Conservation (phyloP, 1,140 invertebrate genomes). For the Pteromalus puparum region DNA sequence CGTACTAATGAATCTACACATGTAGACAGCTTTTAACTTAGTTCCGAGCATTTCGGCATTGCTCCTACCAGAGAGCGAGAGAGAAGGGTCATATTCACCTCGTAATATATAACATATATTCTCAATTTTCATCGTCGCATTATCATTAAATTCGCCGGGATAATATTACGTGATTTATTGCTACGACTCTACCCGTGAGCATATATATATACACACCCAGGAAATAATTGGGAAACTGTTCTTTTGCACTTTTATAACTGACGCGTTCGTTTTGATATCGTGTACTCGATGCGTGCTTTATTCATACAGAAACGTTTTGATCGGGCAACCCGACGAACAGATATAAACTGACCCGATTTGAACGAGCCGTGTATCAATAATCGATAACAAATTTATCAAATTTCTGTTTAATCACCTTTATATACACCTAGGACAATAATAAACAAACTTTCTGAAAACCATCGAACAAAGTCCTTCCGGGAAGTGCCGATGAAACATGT, state of each 20-base stretch:
- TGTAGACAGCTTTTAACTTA: constrained; percentile 47
- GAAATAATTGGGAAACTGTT: constrained; percentile 24
- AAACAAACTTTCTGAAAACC: too few relatives aligned
- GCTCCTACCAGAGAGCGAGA: background rate
- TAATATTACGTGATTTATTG: constrained; percentile 32
- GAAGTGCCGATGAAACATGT: too few relatives aligned
- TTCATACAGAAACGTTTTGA: background rate
- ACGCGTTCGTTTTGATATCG: too few relatives aligned
- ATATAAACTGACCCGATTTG: background rate
- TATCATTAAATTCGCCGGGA: constrained; percentile 27
- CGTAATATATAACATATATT: background rate
- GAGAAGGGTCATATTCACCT: constrained; percentile 9
- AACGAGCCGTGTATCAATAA: background rate
- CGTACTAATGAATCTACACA: constrained; percentile 51
- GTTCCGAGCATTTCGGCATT: constrained; percentile 27
- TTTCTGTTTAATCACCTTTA: background rate
- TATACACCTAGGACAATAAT: too few relatives aligned
- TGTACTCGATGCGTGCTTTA: too few relatives aligned
- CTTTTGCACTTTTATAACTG: background rate
- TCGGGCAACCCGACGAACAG: background rate
- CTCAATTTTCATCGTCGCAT: constrained; percentile 42
- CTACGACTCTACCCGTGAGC: too few relatives aligned
- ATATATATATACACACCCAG: background rate
- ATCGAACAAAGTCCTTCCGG: too few relatives aligned
- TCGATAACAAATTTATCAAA: constrained; percentile 6